Evolutionary conservation across 2,113 vertebrate genomes (phyloP).

Genomic region (Oryzias melastigma): DNA sequence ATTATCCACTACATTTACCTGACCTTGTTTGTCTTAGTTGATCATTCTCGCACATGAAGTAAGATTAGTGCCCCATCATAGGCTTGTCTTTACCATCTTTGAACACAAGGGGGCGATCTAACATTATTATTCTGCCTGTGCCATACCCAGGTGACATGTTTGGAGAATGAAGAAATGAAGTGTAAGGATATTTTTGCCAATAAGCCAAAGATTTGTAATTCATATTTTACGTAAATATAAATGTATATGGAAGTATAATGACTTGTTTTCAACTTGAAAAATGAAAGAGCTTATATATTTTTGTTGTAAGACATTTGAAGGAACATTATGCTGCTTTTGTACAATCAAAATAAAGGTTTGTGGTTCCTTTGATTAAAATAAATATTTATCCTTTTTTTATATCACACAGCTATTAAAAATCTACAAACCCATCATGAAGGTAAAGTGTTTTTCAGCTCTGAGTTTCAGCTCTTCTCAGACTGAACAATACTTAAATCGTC

Average conservation of each 20-base stretch:
- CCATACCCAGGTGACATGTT: background rate
- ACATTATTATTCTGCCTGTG: background rate
- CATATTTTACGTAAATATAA: constrained; percentile 6
- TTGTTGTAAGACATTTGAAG: constrained; percentile 21
- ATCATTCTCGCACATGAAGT: background rate
- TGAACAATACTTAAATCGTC: background rate
- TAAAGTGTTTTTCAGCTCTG: background rate
- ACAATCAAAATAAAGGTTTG: constrained; percentile 14
- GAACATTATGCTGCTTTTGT: constrained; percentile 14
- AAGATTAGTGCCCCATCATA: background rate
- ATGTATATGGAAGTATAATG: constrained; percentile 7
- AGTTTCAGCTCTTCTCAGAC: background rate
- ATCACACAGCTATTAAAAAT: background rate
- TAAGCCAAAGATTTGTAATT: constrained; percentile 55
- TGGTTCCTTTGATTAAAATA: constrained; percentile 3
- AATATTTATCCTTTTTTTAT: background rate
- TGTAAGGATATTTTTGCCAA: constrained; percentile 30
- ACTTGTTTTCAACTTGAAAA: constrained; percentile 19
- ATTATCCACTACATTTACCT: constrained; percentile 18
- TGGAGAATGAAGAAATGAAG: constrained; percentile 31
- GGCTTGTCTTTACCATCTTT: constrained; percentile 1
- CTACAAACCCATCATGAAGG: background rate
- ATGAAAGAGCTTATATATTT: constrained; percentile 26
- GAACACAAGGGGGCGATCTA: constrained; percentile 45
- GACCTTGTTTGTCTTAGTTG: constrained; percentile 9